A percentile compares a stretch with the other conserved stretches of the same genome.
These are phyloP conservation scores for Toxotes chatareus DNA, from an alignment of 2,113 vertebrate species.

Conservation along the genomic window DNA sequence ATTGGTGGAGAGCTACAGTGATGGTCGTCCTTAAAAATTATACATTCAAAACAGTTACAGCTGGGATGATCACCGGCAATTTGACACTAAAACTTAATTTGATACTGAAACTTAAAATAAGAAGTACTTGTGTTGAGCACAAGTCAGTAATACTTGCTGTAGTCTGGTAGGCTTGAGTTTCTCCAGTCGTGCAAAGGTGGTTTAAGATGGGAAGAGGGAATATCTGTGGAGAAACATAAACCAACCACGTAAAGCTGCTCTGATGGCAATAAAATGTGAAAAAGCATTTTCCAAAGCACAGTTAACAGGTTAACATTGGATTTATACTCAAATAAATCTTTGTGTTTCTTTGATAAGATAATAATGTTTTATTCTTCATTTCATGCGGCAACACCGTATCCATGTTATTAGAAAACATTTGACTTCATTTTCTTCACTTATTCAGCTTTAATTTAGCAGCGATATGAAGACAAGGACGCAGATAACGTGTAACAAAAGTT, in stretches of 20 bases:
- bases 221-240: conserved; percentile 35
- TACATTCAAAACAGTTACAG: no score
- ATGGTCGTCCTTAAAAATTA: no score
- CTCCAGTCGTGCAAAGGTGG: conserved; percentile 14
- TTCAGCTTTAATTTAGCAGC: conserved; percentile 41
- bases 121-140: conserved; percentile 22
- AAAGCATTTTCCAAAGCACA: background rate
- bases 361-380: conserved; percentile 18
- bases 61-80: background rate
- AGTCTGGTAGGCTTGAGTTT: conserved; percentile 18
- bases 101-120: background rate
- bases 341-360: conserved; percentile 37
- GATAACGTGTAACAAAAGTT: conserved; percentile 50
- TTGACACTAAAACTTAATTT: background rate
- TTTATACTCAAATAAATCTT: conserved; percentile 22
- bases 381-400: conserved; percentile 3
- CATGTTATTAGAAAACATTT: conserved; percentile 21
- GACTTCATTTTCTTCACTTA: conserved; percentile 7
- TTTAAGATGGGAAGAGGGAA: background rate
- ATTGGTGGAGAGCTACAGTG: no score
- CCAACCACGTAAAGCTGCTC: conserved; percentile 35
- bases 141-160: conserved; percentile 12
- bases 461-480: conserved; percentile 15
- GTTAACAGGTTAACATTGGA: conserved; percentile 2
- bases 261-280: conserved; percentile 12